Base-by-base conservation (phyloP, 2,888 invertebrate species). In the Tetramorium bicarinatum region DNA sequence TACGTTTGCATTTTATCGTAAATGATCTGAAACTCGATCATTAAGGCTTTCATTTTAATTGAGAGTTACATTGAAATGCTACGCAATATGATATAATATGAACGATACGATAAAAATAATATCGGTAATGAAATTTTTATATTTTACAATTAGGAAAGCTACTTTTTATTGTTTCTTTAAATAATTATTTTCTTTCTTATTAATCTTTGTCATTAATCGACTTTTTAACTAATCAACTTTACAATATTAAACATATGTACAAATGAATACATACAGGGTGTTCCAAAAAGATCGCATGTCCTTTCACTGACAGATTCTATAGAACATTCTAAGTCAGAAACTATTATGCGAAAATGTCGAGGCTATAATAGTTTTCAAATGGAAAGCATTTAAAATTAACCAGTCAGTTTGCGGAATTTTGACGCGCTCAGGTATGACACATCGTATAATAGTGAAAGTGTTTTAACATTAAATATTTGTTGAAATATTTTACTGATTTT, bases 21-120 rank as follows among this genome's bases (percentile, higher is more conserved):
- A 34, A 75, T 64, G 9, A 49, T 49, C 49, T 75, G 7, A 13
- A 64, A 64, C 29, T 44, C 15, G 2, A 56, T 15, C 18, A n/a
- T 62, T 61, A 75, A 61, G 62, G 9, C 47, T 75, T 62, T 62
- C 11, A 62, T 47, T 34, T 62, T 75, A 62, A 75, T 75, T 75
- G 34, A 47, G 2, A 6, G 6, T 75, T 47, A 62, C 13, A 7
- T 66, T 49, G 25, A 38, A 49, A 29, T 15, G 11, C 0, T n/a
- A 61, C 1, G n/a, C 62, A 29, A 59, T 44, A 29, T 1, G 25
- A 52, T 64, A 21, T 25, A 9, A 47, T 47, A 62, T 13, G 0
- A 64, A n/a, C 3, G 9, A 67, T 41, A 67, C n/a, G 13, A 9
- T 3, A 49, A 71, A 9, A 52, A 7, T 34, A 49, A 38, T 38